phyloP scores from a whole-genome alignment of 2,797 vertebrate species.

The Tokudaia muenninki region DNA sequence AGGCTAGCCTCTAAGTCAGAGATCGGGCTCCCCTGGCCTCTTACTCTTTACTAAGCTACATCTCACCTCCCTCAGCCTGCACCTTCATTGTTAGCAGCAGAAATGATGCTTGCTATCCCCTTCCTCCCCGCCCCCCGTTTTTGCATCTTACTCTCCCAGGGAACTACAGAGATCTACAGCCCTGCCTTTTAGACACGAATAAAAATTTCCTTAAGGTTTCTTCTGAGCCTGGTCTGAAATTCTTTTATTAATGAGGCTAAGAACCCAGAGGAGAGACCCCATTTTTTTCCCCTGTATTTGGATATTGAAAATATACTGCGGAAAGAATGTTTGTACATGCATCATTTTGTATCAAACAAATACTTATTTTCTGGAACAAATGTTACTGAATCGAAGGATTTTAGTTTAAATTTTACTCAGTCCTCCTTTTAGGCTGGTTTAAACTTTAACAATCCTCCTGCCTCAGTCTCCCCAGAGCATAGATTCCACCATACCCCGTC shows the following conservation, averaged over 20 bases:
- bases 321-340: not conserved
- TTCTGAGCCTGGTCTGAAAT: not conserved
- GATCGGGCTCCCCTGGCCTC: not conserved
- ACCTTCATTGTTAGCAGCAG: not conserved
- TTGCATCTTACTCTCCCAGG: not conserved
- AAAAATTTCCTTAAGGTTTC: not conserved
- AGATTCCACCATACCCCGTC: not conserved
- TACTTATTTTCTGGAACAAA: not conserved
- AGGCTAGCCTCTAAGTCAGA: not conserved
- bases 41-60: not conserved
- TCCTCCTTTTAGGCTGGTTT: not conserved
- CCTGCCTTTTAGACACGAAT: not conserved
- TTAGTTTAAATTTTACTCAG: constrained; percentile 2
- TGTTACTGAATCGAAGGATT: not conserved
- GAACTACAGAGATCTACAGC: not conserved
- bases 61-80: not conserved
- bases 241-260: not conserved
- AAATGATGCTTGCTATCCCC: no score
- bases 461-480: not conserved
- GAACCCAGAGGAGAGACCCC: not conserved
- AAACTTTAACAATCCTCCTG: not conserved
- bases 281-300: not conserved
- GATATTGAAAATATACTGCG: not conserved
- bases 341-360: not conserved
- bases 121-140: no score